Conservation (phyloP, 2,888 invertebrate genomes). For the Chironomus tentans region DNA sequence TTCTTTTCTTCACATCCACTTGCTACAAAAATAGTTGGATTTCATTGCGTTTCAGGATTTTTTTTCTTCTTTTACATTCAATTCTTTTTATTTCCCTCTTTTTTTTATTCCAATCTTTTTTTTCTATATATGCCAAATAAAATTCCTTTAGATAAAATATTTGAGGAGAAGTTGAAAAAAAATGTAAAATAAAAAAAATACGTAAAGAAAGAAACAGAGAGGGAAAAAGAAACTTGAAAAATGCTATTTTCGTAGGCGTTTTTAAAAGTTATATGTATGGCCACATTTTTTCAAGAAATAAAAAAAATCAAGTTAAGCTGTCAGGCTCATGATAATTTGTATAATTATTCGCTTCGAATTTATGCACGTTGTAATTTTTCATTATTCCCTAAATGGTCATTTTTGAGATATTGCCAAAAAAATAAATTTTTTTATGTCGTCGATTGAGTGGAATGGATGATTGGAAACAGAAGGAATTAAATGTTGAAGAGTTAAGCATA, state of each 20-base stretch:
- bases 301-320: not conserved
- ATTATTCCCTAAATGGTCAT: constrained; percentile 11
- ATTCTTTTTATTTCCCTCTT: too few species aligned
- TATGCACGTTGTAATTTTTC: constrained; percentile 8
- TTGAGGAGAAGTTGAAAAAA: not conserved
- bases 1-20: not conserved
- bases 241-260: not conserved
- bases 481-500: too few species aligned
- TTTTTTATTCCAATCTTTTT: not conserved
- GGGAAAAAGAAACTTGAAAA: not conserved
- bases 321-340: not conserved
- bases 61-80: not conserved
- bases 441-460: not conserved
- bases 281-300: not conserved
- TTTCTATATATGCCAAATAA: not conserved
- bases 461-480: not conserved
- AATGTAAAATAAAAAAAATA: not conserved
- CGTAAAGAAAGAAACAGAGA: not conserved
- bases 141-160: not conserved
- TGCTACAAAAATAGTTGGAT: not conserved
- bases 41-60: not conserved
- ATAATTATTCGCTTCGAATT: not conserved
- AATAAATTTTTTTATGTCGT: not conserved
- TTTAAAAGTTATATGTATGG: not conserved
- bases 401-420: constrained; percentile 9